A percentile compares a stretch with the other conserved stretches of the same genome.
Conservation (phyloP, 2,797 vertebrate genomes). For the Molossus alvarezi region DNA sequence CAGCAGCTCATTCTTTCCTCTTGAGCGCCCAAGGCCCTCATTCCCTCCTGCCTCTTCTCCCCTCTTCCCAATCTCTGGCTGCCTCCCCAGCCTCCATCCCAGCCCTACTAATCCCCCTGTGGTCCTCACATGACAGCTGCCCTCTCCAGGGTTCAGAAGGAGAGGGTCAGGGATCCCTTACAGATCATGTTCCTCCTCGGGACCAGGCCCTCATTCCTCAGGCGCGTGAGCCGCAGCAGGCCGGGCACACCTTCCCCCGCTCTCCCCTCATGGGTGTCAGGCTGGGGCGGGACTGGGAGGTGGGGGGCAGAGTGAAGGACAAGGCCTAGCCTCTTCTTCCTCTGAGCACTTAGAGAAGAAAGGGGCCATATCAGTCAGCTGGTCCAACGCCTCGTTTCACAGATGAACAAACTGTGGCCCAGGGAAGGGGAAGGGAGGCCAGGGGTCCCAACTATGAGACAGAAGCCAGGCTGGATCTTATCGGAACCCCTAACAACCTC, state of each 20-base stretch:
- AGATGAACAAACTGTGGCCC: background rate
- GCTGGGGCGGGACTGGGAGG: background rate
- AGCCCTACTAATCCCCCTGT: background rate
- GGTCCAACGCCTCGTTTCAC: background rate
- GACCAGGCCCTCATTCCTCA: background rate
- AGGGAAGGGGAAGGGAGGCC: background rate
- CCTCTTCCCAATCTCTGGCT: fast-evolving
- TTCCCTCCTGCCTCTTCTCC: background rate
- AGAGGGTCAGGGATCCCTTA: constrained; percentile 61
- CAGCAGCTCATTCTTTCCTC: background rate
- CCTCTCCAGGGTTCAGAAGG: constrained; percentile 50
- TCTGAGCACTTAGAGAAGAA: background rate
- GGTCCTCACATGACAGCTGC: constrained; percentile 77
- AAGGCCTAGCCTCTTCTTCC: background rate
- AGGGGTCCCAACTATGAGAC: background rate
- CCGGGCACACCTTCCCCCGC: background rate
- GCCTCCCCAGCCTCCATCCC: constrained; percentile 67
- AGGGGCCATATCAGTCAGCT: background rate
- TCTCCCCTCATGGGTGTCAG: background rate
- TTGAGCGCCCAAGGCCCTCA: background rate
- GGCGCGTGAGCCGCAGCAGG: background rate
- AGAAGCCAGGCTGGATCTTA: background rate
- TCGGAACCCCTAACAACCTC: background rate
- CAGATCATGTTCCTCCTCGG: constrained; percentile 69
- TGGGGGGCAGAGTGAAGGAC: background rate